phyloP scores from a whole-genome alignment of 2,797 vertebrate species.

The Triplophysa yarkandensis region DNA sequence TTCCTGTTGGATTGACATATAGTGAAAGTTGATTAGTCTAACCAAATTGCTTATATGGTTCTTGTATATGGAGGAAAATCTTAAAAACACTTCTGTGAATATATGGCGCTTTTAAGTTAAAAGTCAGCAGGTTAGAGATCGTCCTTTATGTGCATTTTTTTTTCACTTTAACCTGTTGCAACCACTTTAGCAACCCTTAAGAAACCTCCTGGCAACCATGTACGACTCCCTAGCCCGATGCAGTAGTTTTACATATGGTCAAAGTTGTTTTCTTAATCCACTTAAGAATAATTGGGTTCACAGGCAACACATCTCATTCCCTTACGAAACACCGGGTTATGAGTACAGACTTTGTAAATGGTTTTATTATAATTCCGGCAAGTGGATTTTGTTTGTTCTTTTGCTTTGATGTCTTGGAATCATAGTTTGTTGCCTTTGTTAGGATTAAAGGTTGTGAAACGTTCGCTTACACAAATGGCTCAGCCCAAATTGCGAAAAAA shows the following conservation, averaged over 20 bases:
- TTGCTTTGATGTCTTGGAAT: constrained; percentile 33
- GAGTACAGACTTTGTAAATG: background rate
- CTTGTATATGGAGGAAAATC: background rate
- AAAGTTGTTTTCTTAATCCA: background rate
- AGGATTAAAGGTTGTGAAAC: constrained; percentile 42
- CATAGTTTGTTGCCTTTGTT: constrained; percentile 34
- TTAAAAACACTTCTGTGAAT: background rate
- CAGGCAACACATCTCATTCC: constrained; percentile 9
- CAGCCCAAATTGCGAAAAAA: constrained; percentile 31
- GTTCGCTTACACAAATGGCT: constrained; percentile 56
- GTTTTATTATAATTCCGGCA: constrained; percentile 27
- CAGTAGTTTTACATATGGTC: background rate
- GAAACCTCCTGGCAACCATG: background rate
- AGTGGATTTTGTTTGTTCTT: constrained; percentile 2
- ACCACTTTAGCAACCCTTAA: background rate
- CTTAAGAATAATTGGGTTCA: background rate
- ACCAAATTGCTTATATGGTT: background rate
- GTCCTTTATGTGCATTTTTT: background rate
- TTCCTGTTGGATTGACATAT: background rate
- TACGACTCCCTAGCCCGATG: background rate
- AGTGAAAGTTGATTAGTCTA: background rate
- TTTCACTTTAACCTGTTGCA: background rate
- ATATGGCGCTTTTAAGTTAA: background rate
- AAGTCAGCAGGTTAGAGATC: background rate
- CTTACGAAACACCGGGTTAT: background rate